Conservation (phyloP, 1,140 invertebrate species). For the Drosophila virilis region DNA sequence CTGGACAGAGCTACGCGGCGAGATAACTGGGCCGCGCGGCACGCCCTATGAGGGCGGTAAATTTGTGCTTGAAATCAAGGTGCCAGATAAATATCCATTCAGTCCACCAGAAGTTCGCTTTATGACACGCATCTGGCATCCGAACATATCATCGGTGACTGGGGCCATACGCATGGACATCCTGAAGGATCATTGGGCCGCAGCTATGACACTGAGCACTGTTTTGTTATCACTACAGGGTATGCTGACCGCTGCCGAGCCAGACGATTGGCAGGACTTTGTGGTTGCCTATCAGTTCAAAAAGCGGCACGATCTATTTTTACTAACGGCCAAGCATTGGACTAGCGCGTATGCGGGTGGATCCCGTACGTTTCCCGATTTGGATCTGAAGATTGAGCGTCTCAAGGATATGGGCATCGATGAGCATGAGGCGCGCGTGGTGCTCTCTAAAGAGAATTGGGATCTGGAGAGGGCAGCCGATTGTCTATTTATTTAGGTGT, state of each 20-base stretch:
- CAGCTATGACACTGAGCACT: constrained; percentile 98
- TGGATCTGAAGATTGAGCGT: constrained; percentile 92
- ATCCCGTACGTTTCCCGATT: constrained; percentile 89
- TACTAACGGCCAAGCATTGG: constrained; percentile 96
- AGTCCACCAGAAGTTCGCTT: constrained; percentile 99
- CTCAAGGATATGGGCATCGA: constrained; percentile 95
- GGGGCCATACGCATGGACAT: constrained; percentile 99
- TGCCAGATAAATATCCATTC: constrained; percentile 99
- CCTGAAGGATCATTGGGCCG: constrained; percentile 99
- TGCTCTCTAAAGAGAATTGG: constrained; percentile 95
- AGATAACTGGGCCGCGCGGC: constrained; percentile 96
- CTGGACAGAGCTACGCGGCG: constrained; percentile 95
- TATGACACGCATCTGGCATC: constrained; percentile 99
- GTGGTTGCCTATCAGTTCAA: constrained; percentile 99
- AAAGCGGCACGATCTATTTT: constrained; percentile 93
- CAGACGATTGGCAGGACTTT: constrained; percentile 98
- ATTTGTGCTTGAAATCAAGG: constrained; percentile 97
- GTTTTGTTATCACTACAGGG: constrained; percentile 97
- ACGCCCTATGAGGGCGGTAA: constrained; percentile 98
- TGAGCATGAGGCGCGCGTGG: constrained; percentile 91
- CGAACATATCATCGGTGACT: constrained; percentile 99
- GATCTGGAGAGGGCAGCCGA: constrained; percentile 94
- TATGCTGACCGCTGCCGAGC: constrained; percentile 95
- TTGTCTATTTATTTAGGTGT: constrained; percentile 93
- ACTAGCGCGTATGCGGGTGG: constrained; percentile 96